Base-by-base conservation (phyloP, 2,888 invertebrate genomes). In the Drosophila formosana region DNA sequence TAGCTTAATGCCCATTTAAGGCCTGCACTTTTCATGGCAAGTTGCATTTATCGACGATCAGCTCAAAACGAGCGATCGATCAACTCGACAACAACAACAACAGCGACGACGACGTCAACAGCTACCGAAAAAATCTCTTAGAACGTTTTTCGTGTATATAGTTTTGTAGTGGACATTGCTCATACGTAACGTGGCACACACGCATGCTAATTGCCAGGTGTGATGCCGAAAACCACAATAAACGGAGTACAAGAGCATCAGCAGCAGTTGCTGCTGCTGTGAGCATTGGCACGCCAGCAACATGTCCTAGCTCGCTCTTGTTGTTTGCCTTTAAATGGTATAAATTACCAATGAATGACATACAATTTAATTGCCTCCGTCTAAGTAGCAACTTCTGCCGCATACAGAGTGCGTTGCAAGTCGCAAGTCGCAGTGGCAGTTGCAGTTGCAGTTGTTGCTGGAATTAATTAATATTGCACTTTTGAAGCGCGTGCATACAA, bases 291-390 rank as follows among this genome's bases (percentile, higher is more conserved):
- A 45, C 46, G 64, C 50, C 64, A 58, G 60, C 56, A 60, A 65
- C 70, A 60, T 60, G 56, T 72, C 62, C 67, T 68, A 68, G 32
- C 32, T 9, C 32, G 32, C 8, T 32, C 32, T 57, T 72, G 78
- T 47, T 75, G 80, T 68, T 72, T 86, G 81, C 72, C 90, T 89
- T 90, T 88, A 89, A 90, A 90, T 90, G 91, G 90, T 90, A 91
- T 90, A 90, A 91, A 91, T 91, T 91, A 91, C 90, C 91, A 90
- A 91, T 91, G 91, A 91, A 91, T 91, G 91, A 90, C 91, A 91
- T 90, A 89, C 90, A 85, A 88, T 91, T 91, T 91, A 91, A 90
- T 91, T 91, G 91, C 91, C 81, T 67, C 46, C 26, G 75, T 69
- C 89, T 84, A 80, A 85, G 75, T 66, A 87, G 67, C 83, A 70